Evolutionary conservation across 2,797 vertebrate genomes (phyloP).

Genomic region (Heterohyrax brucei): DNA sequence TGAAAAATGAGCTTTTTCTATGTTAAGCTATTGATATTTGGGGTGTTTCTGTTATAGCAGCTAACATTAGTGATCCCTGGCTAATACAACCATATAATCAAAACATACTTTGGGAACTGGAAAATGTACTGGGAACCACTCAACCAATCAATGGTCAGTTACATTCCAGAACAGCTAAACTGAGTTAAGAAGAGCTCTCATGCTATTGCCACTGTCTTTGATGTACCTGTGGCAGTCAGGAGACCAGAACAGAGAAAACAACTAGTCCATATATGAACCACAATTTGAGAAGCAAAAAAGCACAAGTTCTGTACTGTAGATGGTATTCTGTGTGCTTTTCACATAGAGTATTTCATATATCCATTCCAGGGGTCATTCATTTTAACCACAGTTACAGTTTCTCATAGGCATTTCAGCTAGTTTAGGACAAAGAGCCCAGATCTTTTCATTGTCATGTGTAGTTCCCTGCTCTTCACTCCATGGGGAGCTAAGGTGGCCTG

Average conservation of each 20-base stretch:
- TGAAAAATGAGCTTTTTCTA: not conserved
- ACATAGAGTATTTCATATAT: not conserved
- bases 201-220: accelerated
- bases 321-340: not conserved
- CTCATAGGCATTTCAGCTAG: not conserved
- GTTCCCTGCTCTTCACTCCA: not conserved
- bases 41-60: not conserved
- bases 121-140: not conserved
- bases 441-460: not conserved
- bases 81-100: not conserved
- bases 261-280: not conserved
- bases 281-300: not conserved
- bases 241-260: not conserved
- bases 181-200: no score
- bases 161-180: not conserved
- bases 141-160: not conserved
- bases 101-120: not conserved
- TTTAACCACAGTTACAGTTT: not conserved
- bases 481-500: not conserved
- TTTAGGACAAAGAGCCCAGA: slow-evolving; percentile 1
- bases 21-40: not conserved
- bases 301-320: not conserved
- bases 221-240: not conserved
- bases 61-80: not conserved
- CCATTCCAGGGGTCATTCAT: not conserved